phyloP scores from a whole-genome alignment of 2,113 vertebrate species.

The Psilopsiagon aurifrons region DNA sequence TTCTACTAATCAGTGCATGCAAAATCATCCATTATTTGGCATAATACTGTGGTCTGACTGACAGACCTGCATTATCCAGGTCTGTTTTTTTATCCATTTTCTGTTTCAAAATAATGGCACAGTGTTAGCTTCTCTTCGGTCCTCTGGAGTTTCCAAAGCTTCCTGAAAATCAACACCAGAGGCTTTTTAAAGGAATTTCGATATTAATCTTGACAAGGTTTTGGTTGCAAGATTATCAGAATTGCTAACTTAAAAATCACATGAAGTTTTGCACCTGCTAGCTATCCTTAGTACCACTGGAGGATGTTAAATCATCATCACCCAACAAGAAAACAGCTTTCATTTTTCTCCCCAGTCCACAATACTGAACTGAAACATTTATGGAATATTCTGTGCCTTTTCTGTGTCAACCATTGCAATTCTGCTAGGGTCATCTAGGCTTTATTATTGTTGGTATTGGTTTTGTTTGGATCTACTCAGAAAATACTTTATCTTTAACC shows the following conservation, averaged over 20 bases:
- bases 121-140: background rate
- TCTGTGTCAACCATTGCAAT: background rate
- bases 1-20: background rate
- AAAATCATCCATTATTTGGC: background rate
- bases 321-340: background rate
- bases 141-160: background rate
- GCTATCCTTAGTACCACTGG: background rate
- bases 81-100: background rate
- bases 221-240: background rate
- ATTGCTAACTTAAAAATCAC: background rate
- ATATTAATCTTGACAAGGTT: background rate
- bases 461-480: background rate
- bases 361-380: background rate
- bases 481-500: conserved; percentile 7
- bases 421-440: background rate
- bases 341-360: background rate
- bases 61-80: background rate
- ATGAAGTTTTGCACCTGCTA: background rate
- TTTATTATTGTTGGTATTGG: background rate
- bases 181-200: background rate
- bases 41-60: background rate
- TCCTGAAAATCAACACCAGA: background rate
- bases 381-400: background rate
- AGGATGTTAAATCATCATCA: background rate
- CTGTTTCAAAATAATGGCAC: background rate